A percentile compares a stretch with the other conserved stretches of the same genome.
phyloP scores from a whole-genome alignment of 2,113 vertebrate genomes.

The Collichthys lucidus region DNA sequence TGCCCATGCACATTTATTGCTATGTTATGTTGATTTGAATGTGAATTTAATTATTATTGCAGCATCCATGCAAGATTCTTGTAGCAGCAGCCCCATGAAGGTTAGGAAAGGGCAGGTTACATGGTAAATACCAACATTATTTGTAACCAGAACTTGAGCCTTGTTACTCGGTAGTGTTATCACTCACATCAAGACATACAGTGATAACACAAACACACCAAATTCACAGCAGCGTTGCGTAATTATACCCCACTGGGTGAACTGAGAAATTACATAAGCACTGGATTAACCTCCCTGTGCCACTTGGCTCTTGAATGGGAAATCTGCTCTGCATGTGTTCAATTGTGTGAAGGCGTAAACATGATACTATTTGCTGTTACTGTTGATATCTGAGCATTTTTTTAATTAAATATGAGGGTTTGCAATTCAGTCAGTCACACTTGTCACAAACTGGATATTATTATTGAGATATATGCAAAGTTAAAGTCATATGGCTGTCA shows the following conservation, averaged over 20 bases:
- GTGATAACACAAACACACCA: conserved; percentile 16
- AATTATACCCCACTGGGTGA: conserved; percentile 59
- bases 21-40: too few relatives aligned
- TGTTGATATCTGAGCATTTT: not conserved
- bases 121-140: too few relatives aligned
- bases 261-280: conserved; percentile 55
- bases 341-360: not conserved
- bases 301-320: conserved; percentile 39
- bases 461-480: not conserved
- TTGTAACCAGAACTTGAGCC: not conserved
- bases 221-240: conserved; percentile 14
- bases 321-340: conserved; percentile 14
- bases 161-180: not conserved
- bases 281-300: conserved; percentile 52
- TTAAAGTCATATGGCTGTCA: conserved; percentile 2
- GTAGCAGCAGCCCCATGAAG: too few relatives aligned
- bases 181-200: not conserved
- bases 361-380: not conserved
- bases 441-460: not conserved
- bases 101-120: too few relatives aligned
- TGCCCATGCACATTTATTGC: too few relatives aligned
- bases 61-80: too few relatives aligned
- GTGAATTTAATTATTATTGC: too few relatives aligned
- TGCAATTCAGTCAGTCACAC: not conserved
- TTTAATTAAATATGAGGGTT: not conserved